Conservation (phyloP, 1,140 invertebrate species). For the Parasteatoda tepidariorum region DNA sequence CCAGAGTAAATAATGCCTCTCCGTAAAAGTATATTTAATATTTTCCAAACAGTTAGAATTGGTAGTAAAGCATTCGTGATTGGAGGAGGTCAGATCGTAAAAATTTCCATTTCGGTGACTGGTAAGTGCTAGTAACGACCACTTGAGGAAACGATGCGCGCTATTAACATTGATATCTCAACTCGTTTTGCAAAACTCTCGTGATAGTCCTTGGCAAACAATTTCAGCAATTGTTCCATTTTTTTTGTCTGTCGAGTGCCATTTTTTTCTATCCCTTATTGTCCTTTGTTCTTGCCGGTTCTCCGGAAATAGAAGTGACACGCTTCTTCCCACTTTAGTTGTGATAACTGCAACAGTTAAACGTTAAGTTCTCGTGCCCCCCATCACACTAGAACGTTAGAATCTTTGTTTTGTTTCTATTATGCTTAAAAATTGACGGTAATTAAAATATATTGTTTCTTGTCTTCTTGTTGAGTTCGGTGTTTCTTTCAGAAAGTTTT, state of each 20-base stretch:
- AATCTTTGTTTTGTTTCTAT: no score
- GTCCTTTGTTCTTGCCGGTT: conserved; percentile 20
- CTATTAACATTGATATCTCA: conserved; percentile 36
- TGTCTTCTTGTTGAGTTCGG: no score
- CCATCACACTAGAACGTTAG: no score
- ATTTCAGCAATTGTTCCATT: conserved; percentile 38
- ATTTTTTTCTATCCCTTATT: background rate
- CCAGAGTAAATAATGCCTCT: no score
- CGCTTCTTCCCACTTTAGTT: conserved; percentile 8
- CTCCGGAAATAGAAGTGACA: conserved; percentile 43
- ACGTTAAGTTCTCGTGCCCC: no score
- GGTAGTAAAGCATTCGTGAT: no score
- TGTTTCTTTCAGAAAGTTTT: no score
- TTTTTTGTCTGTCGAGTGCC: background rate
- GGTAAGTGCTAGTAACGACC: background rate
- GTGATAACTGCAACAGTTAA: background rate
- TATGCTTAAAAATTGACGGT: no score
- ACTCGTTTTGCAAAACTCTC: background rate
- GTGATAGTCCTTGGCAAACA: conserved; percentile 48
- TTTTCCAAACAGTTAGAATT: no score
- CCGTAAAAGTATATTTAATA: no score
- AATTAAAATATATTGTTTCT: no score
- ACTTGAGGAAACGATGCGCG: conserved; percentile 15
- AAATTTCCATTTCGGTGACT: background rate
- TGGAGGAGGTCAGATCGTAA: background rate